Base-by-base conservation (phyloP, 2,888 invertebrate genomes). In the Petrolisthes cinctipes region DNA sequence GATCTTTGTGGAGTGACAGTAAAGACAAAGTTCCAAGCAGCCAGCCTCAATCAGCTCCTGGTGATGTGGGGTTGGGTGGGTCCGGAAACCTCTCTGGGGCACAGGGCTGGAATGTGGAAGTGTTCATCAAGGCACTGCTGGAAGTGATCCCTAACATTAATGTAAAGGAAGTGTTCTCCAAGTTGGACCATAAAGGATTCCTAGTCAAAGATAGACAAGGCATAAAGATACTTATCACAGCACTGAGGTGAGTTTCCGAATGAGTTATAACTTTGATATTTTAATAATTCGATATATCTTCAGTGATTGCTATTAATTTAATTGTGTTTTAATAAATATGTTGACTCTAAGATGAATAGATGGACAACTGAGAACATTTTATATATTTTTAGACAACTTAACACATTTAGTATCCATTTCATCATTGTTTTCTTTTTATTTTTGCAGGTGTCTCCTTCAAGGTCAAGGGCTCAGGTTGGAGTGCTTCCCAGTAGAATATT, bases 121-220 rank as follows among this genome's bases (percentile, higher is more conserved):
- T 97, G 85, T 98, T 99, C 92, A 96, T 98, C 73, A 97, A 97
- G 92, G 96, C 97, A n/a, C 93, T 98, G 54, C 97, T 97, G 93
- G 98, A 98, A 92, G 94, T 97, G 91, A 96, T 96, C 91, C 95
- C 97, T 1, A 96, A 95, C 92, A 93, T 99, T 89, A 96, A 96
- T 91, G 99, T 99, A 98, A 96, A 96, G 92, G 98, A 98, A 92
- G 97, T 99, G 0, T 96, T 98, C 91, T 93, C 95, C 90, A 97
- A 98, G 93, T 93, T 99, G 71, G 99, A 99, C 92, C 97, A 98
- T 93, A 94, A 96, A 4, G 97, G 97, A 91, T 99, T 99, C 92
- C 93, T 96, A 53, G 94, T 98, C 9, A 97, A 97, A 92, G 98
- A 98, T 93, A 95, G 98, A 91, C 95, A 95, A 92, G 97, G 97